Conservation (phyloP, 2,113 vertebrate genomes). For the Mugil cephalus region DNA sequence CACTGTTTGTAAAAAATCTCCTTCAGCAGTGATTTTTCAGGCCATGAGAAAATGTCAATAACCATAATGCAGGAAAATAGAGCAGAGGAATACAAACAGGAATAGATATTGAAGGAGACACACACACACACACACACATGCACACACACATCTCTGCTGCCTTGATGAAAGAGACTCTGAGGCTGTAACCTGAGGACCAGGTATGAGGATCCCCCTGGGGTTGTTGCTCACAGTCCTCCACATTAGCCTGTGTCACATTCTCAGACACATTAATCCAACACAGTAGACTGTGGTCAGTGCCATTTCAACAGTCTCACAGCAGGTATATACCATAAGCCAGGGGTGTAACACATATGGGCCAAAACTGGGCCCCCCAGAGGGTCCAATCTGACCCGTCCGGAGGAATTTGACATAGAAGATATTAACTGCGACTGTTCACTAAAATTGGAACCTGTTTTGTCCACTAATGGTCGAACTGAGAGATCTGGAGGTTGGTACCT, state of each 20-base stretch:
- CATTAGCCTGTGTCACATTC: not conserved
- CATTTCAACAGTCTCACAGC: not conserved
- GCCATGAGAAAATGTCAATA: conserved; percentile 24
- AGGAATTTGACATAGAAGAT: no score
- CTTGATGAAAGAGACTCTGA: conserved; percentile 36
- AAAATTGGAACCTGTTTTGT: no score
- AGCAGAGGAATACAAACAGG: conserved; percentile 19
- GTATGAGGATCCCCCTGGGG: not conserved
- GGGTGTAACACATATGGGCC: no score
- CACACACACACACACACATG: conserved; percentile 2
- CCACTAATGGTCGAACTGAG: no score
- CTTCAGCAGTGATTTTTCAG: conserved; percentile 24
- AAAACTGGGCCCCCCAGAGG: no score
- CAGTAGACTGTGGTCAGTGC: not conserved
- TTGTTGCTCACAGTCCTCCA: conserved; percentile 1
- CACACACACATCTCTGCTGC: not conserved
- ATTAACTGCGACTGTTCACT: no score
- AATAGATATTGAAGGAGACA: conserved; percentile 20
- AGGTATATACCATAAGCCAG: no score
- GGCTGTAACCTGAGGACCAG: conserved; percentile 1
- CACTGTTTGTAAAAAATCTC: not conserved
- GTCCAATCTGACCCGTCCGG: no score
- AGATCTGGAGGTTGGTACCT: no score
- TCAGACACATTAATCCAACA: not conserved
- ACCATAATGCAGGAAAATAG: conserved; percentile 9